These are phyloP conservation scores for Battus philenor DNA, from an alignment of 1,140 invertebrate species.

Conservation along the genomic window DNA sequence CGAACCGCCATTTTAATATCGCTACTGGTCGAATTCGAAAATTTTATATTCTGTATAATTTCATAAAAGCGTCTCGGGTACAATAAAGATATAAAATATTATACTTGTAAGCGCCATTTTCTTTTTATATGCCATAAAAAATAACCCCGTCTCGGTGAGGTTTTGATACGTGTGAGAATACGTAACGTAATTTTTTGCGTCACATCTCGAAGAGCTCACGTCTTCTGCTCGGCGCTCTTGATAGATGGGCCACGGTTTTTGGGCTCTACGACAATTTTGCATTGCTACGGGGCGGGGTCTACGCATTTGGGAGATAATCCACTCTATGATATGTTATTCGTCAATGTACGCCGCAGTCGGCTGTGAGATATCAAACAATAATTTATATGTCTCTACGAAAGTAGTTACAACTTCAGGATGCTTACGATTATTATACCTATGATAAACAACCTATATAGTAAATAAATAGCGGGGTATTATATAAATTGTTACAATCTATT, in stretches of 20 bases:
- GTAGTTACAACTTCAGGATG: too few relatives aligned
- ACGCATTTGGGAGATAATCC: conserved; percentile 3
- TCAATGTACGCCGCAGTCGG: conserved; percentile 5
- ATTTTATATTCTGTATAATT: conserved; percentile 25
- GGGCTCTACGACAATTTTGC: conserved; percentile 6
- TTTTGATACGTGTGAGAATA: neutral
- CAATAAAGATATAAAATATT: conserved; percentile 35
- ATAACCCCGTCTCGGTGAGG: conserved; percentile 3
- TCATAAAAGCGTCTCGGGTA: conserved; percentile 23
- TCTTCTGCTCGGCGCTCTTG: neutral
- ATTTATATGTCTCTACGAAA: conserved; percentile 1
- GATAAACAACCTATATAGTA: too few relatives aligned
- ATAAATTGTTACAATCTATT: too few relatives aligned
- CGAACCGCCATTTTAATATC: neutral
- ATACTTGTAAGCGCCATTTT: conserved; percentile 28
- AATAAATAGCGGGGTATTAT: too few relatives aligned
- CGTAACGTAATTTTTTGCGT: conserved; percentile 4
- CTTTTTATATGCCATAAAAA: conserved; percentile 31
- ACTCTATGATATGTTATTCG: conserved; percentile 1
- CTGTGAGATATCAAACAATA: neutral
- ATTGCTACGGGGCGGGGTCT: conserved; percentile 2
- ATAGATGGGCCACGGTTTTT: conserved; percentile 6
- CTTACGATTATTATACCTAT: too few relatives aligned
- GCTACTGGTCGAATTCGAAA: conserved; percentile 13
- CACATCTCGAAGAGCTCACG: neutral